Evolutionary conservation across 2,797 vertebrate genomes (phyloP), one percentile per base, ranked within the genome.

Genomic region (Sparidentex hasta): DNA sequence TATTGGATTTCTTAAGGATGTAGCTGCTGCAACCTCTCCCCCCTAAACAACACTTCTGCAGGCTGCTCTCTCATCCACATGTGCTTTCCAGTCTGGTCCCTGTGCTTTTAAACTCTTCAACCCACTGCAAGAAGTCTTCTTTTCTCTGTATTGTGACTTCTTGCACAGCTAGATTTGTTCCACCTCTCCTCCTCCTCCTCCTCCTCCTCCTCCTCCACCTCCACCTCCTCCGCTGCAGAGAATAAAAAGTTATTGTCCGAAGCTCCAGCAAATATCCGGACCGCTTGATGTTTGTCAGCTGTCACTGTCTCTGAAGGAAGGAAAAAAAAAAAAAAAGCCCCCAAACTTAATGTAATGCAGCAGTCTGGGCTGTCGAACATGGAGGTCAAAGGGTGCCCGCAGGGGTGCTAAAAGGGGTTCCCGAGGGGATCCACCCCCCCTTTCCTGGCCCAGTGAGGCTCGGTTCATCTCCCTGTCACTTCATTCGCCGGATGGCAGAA

Each of bases 201-300:
- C 23, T 78, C 27, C 23, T 43, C 11, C 16, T 69, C 43, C 3
- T 68, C 14, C 5, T 78, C 27, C 23, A 33, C 11, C 16, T 78
- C 27, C 23, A 33, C 11, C 16, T 69, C 43, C 3, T 68, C 14
- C 5, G 41, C 43, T 65, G 46, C 71, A 66, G 68, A 41, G 29
- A 59, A 65, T 73, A 50, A 80, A 43, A 82, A 25, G 44, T 74
- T 77, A 68, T 82, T 79, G 59, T 76, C 64, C 52, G 33, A 50
- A 73, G 50, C 33, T 62, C 20, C 25, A 65, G 76, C 52, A 77
- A 65, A 85, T 64, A 78, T 80, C 78, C 48, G 52, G 50, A 21
- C 33, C 20, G 27, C 65, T 67, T 59, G 79, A 87, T 74, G 81
- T 75, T 76, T 74, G 54, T 84, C 87, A 81, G 83, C 85, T 80